Base-by-base conservation (phyloP, 2,113 vertebrate species). In the Tympanuchus pallidicinctus region DNA sequence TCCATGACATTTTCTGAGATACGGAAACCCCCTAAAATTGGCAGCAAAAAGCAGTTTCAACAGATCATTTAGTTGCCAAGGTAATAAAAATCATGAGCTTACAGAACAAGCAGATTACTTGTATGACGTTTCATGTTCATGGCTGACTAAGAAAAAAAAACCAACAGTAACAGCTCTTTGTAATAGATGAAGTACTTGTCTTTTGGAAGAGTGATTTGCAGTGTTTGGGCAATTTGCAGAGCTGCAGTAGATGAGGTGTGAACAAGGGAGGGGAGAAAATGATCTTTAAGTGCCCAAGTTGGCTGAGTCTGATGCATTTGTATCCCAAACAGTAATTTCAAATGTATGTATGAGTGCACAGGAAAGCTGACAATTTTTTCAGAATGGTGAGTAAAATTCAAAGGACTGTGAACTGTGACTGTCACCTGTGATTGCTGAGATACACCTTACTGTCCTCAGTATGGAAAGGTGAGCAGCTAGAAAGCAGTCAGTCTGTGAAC, bases 71-170 rank as follows among this genome's bases (percentile, higher is more conserved):
- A 77, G 75, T 93, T 95, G 47, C 86, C 72, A 94, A 88, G 88
- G 88, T 64, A 95, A 90, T 93, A 89, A 86, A 95, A 91, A 66
- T 20, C 45, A 66, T 18, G 45, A 63, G 59, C 36, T 91, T 92
- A n/a, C 32, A 59, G 79, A 95, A 90, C 89, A 88, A 93, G 56
- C 50, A 88, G 59, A 90, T 95, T 93, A 95, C 40, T 91, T 89
- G 8, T 60, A 67, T 70, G 50, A 64, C 77, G 65, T 63, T 88
- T 92, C 80, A 70, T 83, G 64, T 86, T 94, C 4, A 1, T 66
- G 59, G 21, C 45, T 92, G 82, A 83, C 59, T 88, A 34, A 92
- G 69, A 38, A 72, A 69, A 88, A 84, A 85, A 73, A 73, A 80
- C 84, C 7, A 52, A 40, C 27, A 27, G 40, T 54, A 80, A 30